These are phyloP conservation scores for Tuta absoluta DNA, from an alignment of 2,888 invertebrate species.

Conservation along the genomic window DNA sequence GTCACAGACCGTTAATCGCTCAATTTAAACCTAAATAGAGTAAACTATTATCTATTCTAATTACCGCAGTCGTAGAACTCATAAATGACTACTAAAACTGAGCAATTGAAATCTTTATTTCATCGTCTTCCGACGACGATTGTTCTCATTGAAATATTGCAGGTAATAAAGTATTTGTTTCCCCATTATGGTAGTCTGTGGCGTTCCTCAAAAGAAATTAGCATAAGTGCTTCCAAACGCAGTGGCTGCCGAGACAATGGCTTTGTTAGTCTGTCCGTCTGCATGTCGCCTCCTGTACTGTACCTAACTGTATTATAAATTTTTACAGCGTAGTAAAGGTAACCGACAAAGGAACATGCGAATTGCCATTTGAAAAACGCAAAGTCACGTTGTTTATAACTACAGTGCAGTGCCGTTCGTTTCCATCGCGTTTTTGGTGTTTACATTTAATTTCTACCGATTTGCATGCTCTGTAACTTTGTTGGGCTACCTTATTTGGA, in stretches of 20 bases:
- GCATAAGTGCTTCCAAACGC: slow-evolving; percentile 74
- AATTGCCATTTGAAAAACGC: slow-evolving; percentile 43
- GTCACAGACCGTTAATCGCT: slow-evolving; percentile 19
- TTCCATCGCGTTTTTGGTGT: neutral
- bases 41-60: slow-evolving; percentile 4
- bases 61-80: slow-evolving; percentile 1
- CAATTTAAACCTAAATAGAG: slow-evolving; percentile 8
- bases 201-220: slow-evolving; percentile 73
- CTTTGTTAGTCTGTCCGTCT: slow-evolving; percentile 73
- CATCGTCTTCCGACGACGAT: slow-evolving; percentile 36
- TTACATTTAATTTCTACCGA: slow-evolving; percentile 5
- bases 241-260: slow-evolving; percentile 64
- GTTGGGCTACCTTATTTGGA: slow-evolving; percentile 10
- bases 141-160: slow-evolving; percentile 56
- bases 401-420: slow-evolving; percentile 33
- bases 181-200: slow-evolving; percentile 60
- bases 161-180: slow-evolving; percentile 62
- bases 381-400: slow-evolving; percentile 41
- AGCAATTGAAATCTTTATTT: slow-evolving; percentile 4
- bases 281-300: slow-evolving; percentile 60
- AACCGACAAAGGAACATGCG: slow-evolving; percentile 50
- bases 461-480: slow-evolving; percentile 1
- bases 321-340: slow-evolving; percentile 59
- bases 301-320: slow-evolving; percentile 63
- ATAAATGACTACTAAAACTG: neutral